Evolutionary conservation across 2,797 vertebrate genomes (phyloP).

Genomic region (Hemibagrus guttatus): DNA sequence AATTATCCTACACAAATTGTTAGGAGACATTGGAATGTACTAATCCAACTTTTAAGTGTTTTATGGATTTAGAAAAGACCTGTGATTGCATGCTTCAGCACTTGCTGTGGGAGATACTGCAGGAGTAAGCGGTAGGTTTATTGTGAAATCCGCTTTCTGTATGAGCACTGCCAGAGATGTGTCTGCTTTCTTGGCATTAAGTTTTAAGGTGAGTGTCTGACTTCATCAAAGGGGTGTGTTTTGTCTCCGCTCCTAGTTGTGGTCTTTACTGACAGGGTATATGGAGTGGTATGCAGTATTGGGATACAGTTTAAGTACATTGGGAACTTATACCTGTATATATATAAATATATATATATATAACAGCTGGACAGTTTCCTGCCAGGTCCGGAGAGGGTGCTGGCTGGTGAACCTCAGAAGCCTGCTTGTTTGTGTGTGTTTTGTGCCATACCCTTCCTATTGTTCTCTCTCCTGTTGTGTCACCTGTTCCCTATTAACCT

Average conservation of each 20-base stretch:
- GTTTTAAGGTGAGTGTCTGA: neutral
- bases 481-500: too few species aligned
- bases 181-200: neutral
- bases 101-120: neutral
- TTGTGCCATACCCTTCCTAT: too few species aligned
- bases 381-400: too few species aligned
- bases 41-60: neutral
- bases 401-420: too few species aligned
- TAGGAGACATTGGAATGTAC: neutral
- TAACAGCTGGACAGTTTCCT: too few species aligned
- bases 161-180: neutral
- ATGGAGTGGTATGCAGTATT: neutral
- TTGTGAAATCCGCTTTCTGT: neutral
- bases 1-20: neutral
- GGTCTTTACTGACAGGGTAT: neutral
- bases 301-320: neutral
- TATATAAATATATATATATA: too few species aligned
- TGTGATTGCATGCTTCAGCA: neutral
- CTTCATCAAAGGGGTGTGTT: neutral
- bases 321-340: neutral
- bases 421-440: too few species aligned
- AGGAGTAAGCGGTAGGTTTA: neutral
- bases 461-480: too few species aligned
- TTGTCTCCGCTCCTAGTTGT: neutral
- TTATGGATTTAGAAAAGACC: neutral